Base-by-base conservation (phyloP, 37 sponge, comb jelly and placozoan genomes). In the Oscarella lobularis region DNA sequence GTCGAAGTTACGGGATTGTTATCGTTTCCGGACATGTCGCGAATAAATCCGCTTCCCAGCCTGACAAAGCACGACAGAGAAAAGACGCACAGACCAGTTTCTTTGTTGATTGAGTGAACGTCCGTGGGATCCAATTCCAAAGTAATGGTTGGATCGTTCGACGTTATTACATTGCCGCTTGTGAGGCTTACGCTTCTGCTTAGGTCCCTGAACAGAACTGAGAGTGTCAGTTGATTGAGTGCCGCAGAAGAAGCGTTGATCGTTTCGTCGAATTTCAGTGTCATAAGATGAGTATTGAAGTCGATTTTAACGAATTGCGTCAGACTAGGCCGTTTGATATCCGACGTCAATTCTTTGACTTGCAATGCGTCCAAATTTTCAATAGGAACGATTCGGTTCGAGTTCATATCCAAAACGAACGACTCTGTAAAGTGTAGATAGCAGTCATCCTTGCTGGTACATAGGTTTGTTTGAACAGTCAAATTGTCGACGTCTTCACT, bases 21-120 rank as follows among this genome's bases (percentile, higher is more conserved):
- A 9, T 78, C 67, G 77, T 84, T 82, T 27, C 87, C 95, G 77
- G 87, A 87, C 27, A 86, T 94, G 81, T 90, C 95, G 27, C 72
- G 77, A 2, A 85, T 89, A 87, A 94, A 94, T 0, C 77, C 74
- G 0, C 76, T 40, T 14, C 40, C 36, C 68, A 94, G 72, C 36
- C 95, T 36, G 14, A 89, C 36, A 67, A 90, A 82, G 55, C 95
- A 94, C 79, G 84, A 76, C 5, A 68, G 4, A 5, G 35, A 20
- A 35, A 66, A 54, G 37, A 77, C 81, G 69, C 87, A 87, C 30
- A 87, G 75, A 6, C 38, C 35, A 1, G 3, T n/a, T 4, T 73
- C 37, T 0, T 37, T 31, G 39, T 94, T 94, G 76, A 94, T 73
- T 0, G 37, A 1, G 73, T 94, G 89, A n/a, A 87, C 74, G 67